These are phyloP conservation scores for Alsophila aescularia DNA, from an alignment of 2,888 invertebrate genomes.

Conservation along the genomic window DNA sequence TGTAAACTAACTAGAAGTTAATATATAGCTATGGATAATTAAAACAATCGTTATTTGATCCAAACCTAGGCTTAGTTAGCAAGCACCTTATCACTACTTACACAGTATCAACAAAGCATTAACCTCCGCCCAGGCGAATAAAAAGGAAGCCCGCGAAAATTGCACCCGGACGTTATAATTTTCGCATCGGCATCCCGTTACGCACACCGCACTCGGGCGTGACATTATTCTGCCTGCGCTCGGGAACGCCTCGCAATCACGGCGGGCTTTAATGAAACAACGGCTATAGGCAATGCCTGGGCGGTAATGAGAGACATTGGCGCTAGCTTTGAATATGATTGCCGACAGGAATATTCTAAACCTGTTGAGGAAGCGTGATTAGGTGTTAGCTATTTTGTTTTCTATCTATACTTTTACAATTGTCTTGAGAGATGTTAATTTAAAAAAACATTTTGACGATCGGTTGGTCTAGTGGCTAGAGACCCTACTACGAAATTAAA, in stretches of 20 bases:
- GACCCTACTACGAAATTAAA: too few species aligned
- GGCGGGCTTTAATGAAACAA: constrained; percentile 64
- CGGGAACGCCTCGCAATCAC: constrained; percentile 23
- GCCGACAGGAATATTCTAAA: constrained; percentile 32
- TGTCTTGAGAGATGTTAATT: too few species aligned
- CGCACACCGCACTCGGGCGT: constrained; percentile 62
- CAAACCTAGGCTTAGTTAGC: neutral
- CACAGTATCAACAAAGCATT: neutral
- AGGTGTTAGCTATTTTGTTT: neutral
- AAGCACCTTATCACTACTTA: neutral
- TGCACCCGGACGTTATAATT: constrained; percentile 64
- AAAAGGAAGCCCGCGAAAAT: constrained; percentile 49
- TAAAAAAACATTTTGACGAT: too few species aligned
- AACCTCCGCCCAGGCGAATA: constrained; percentile 36
- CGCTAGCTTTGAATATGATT: constrained; percentile 52
- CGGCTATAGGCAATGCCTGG: constrained; percentile 59
- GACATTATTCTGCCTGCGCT: constrained; percentile 56
- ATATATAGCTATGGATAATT: too few species aligned
- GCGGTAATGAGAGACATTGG: constrained; percentile 62
- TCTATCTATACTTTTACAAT: too few species aligned
- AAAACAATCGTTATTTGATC: too few species aligned
- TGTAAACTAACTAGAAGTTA: too few species aligned
- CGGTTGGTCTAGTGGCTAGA: too few species aligned
- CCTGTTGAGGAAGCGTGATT: constrained; percentile 14
- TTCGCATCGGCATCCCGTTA: constrained; percentile 69